Evolutionary conservation across 2,888 invertebrate species (phyloP).

Genomic region (Diarsia rubi): DNA sequence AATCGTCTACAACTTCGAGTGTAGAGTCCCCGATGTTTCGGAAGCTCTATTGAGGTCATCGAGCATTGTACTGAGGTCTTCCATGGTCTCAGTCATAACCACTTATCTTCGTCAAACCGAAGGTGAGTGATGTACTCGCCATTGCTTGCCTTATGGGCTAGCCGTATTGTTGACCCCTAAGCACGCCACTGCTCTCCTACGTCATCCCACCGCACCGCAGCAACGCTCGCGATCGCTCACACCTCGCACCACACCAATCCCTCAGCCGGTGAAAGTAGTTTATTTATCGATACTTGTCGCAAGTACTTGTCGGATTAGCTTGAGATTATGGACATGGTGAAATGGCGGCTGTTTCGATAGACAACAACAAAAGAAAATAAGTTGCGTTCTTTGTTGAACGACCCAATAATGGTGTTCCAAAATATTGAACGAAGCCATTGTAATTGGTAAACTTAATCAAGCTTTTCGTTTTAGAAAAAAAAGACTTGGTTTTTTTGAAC

Average conservation of each 20-base stretch:
- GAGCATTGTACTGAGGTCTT: too few species aligned
- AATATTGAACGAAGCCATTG: conserved; percentile 4
- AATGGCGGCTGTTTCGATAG: neutral
- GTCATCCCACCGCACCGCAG: neutral
- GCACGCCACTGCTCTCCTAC: neutral
- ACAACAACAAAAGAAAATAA: neutral
- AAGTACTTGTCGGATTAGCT: conserved; percentile 56
- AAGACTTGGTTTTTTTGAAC: neutral
- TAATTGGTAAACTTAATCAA: neutral
- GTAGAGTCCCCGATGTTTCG: too few species aligned
- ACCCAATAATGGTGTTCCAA: neutral
- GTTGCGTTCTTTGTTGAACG: neutral
- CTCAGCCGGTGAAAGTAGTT: conserved; percentile 55
- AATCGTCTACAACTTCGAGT: too few species aligned
- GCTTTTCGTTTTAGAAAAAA: neutral
- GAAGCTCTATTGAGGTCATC: too few species aligned
- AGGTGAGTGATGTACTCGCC: too few species aligned
- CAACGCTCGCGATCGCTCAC: conserved; percentile 1
- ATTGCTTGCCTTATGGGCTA: neutral
- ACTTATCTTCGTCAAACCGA: too few species aligned
- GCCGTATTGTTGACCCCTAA: neutral
- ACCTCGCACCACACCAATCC: neutral
- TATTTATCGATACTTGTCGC: conserved; percentile 51
- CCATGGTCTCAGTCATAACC: too few species aligned
- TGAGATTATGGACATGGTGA: conserved; percentile 35